Evolutionary conservation across 2,888 invertebrate genomes (phyloP).

Genomic region (Trisateles emortualis): DNA sequence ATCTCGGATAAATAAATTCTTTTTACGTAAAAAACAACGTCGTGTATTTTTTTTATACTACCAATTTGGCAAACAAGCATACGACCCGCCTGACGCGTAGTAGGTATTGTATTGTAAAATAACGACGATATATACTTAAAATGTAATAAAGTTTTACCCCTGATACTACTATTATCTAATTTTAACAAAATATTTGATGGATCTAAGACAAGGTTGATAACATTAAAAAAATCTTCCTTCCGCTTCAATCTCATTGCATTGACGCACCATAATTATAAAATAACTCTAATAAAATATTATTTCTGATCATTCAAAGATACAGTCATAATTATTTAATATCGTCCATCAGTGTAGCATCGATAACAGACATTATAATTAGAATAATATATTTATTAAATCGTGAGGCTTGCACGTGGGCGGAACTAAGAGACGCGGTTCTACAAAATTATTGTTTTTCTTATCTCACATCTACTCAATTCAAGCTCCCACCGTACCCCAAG

Average conservation of each 20-base stretch:
- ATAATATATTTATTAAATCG: constrained; percentile 14
- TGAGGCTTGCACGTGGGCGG: constrained; percentile 33
- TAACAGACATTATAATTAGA: constrained; percentile 16
- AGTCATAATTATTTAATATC: constrained; percentile 26
- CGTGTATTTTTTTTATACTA: too few relatives aligned
- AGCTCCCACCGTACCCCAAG: constrained; percentile 23
- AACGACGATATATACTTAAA: too few relatives aligned
- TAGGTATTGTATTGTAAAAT: too few relatives aligned
- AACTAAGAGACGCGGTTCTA: constrained; percentile 25
- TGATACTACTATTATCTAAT: too few relatives aligned
- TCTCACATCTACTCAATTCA: constrained; percentile 20
- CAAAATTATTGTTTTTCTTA: constrained; percentile 26
- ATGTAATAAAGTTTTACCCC: too few relatives aligned
- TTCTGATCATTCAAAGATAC: constrained; percentile 10
- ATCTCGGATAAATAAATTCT: too few relatives aligned
- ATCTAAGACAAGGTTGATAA: constrained; percentile 29
- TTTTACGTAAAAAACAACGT: too few relatives aligned
- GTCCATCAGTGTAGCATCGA: constrained; percentile 21
- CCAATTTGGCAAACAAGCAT: too few relatives aligned
- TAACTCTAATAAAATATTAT: constrained; percentile 14
- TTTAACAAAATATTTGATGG: constrained; percentile 12
- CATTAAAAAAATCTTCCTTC: constrained; percentile 22
- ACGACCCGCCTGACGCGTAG: too few relatives aligned
- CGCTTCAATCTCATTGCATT: constrained; percentile 18
- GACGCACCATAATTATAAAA: constrained; percentile 21